phyloP scores from a whole-genome alignment of 2,797 vertebrate genomes.

The Rhynchotus rufescens region DNA sequence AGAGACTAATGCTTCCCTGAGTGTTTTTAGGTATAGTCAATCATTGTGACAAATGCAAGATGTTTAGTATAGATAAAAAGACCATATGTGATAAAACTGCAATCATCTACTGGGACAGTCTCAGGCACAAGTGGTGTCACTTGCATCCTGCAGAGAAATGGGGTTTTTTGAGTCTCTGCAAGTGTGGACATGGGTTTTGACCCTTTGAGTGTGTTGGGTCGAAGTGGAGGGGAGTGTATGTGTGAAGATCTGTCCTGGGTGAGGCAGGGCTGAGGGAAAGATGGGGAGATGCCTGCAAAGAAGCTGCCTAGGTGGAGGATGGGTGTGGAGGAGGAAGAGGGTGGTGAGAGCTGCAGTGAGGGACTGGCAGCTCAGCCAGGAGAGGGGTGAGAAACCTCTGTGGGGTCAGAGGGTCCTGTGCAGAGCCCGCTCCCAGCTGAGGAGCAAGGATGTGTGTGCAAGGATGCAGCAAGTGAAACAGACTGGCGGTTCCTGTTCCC shows the following conservation, averaged over 20 bases:
- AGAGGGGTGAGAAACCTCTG: neutral
- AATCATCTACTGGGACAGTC: neutral
- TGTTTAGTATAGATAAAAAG: neutral
- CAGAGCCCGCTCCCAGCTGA: no score
- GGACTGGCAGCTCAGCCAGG: no score
- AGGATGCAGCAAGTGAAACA: neutral
- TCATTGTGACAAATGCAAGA: neutral
- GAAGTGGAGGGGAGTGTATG: neutral
- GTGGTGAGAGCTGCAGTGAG: neutral
- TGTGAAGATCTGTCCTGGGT: neutral
- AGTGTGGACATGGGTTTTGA: no score
- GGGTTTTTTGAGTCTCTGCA: neutral
- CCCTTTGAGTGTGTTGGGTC: neutral
- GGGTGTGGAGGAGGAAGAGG: neutral
- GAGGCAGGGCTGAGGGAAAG: neutral
- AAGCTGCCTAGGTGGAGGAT: no score
- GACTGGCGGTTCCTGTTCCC: neutral
- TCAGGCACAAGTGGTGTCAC: neutral
- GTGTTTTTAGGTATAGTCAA: neutral
- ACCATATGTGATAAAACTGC: neutral
- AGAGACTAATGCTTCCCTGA: neutral
- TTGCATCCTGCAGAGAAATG: no score
- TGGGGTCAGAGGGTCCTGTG: neutral
- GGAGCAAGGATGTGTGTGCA: accelerated
- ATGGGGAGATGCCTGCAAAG: neutral